A percentile compares a stretch with the other conserved stretches of the same genome.
These are phyloP conservation scores for Clarias gariepinus DNA, from an alignment of 2,113 vertebrate species.

Conservation along the genomic window DNA sequence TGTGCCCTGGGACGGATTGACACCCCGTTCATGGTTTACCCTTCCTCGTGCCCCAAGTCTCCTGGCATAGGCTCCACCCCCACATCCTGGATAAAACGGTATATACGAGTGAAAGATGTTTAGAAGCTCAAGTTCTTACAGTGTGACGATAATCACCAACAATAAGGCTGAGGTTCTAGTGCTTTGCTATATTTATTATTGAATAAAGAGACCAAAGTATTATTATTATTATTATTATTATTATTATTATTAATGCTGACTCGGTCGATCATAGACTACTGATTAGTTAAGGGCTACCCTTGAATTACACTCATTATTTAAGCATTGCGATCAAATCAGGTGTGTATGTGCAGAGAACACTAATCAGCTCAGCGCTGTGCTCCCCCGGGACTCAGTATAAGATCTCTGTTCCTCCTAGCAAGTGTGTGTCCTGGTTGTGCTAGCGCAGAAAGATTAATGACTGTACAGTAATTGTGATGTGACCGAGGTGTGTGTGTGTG, in stretches of 20 bases:
- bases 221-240: too few relatives aligned
- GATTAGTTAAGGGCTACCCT: neutral
- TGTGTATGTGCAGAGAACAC: neutral
- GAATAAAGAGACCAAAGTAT: neutral
- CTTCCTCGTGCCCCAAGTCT: too few relatives aligned
- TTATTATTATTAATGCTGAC: slow-evolving; percentile 31
- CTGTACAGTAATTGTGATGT: slow-evolving; percentile 19
- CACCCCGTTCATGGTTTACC: too few relatives aligned
- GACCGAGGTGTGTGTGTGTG: slow-evolving; percentile 37
- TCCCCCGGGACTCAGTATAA: slow-evolving; percentile 2
- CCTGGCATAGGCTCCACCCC: too few relatives aligned
- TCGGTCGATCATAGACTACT: slow-evolving; percentile 59
- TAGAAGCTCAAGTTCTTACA: neutral
- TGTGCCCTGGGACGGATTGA: too few relatives aligned
- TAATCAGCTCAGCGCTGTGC: slow-evolving; percentile 10
- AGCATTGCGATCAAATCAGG: too few relatives aligned
- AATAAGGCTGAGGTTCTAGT: neutral
- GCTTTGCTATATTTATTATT: neutral
- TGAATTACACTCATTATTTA: too few relatives aligned
- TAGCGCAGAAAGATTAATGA: slow-evolving; percentile 33
- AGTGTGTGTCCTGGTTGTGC: slow-evolving; percentile 39
- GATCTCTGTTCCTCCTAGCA: slow-evolving; percentile 13
- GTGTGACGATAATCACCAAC: neutral
- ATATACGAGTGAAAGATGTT: neutral
- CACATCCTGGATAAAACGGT: too few relatives aligned